Evolutionary conservation across 2,113 vertebrate genomes (phyloP).

Genomic region (Archilochus colubris): DNA sequence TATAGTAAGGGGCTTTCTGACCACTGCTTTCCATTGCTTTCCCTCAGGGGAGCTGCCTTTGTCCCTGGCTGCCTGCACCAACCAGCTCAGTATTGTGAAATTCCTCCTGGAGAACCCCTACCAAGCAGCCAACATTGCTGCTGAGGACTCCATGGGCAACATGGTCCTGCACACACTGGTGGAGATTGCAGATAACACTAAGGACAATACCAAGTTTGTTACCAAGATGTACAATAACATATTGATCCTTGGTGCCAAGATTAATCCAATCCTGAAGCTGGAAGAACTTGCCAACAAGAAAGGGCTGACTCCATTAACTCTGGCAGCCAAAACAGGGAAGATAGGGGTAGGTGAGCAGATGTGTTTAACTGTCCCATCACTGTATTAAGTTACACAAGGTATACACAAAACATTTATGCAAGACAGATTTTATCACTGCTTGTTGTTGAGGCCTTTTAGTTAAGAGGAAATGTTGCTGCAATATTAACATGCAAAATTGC

Average conservation of each 20-base stretch:
- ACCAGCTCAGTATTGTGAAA: conserved; percentile 90
- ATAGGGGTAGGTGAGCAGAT: conserved; percentile 78
- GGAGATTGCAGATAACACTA: conserved; percentile 87
- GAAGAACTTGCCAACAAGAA: conserved; percentile 87
- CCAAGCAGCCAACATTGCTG: conserved; percentile 73
- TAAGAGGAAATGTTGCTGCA: neutral
- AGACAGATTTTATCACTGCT: neutral
- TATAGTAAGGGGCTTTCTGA: neutral
- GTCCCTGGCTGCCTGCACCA: conserved; percentile 94
- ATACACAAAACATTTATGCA: neutral
- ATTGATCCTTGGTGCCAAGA: conserved; percentile 80
- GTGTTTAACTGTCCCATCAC: neutral
- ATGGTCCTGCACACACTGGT: conserved; percentile 91
- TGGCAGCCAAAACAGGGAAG: conserved; percentile 92
- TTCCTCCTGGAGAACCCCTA: conserved; percentile 87
- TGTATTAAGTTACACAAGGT: neutral
- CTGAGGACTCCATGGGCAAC: conserved; percentile 88
- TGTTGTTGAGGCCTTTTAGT: neutral
- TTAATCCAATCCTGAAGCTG: conserved; percentile 83
- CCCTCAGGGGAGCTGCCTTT: conserved; percentile 90
- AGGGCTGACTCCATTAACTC: conserved; percentile 86
- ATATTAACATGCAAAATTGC: neutral
- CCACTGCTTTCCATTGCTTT: neutral
- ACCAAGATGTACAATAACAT: conserved; percentile 91
- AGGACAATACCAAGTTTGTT: conserved; percentile 90